phyloP scores from a whole-genome alignment of 1,140 invertebrate genomes.

The Brachionus calyciflorus region DNA sequence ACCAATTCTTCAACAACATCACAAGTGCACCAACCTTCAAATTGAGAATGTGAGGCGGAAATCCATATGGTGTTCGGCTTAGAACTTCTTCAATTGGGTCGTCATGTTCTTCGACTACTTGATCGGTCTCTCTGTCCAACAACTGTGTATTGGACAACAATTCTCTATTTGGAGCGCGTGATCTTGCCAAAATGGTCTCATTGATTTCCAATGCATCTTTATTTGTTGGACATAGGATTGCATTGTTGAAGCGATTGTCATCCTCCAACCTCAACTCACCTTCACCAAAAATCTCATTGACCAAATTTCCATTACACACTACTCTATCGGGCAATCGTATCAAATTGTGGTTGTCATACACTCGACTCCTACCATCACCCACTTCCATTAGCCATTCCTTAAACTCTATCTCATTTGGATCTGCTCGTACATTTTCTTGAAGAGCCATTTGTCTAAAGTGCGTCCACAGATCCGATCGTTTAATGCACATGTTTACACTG shows the following conservation, averaged over 20 bases:
- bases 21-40: too few relatives aligned
- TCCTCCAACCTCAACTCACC: not conserved
- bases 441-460: not conserved
- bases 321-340: not conserved
- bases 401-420: not conserved
- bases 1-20: too few relatives aligned
- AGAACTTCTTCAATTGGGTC: too few relatives aligned
- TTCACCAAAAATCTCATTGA: not conserved
- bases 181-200: too few relatives aligned
- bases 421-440: conserved; percentile 40
- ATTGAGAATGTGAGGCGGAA: too few relatives aligned
- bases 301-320: not conserved
- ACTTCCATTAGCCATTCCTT: not conserved
- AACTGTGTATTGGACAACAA: too few relatives aligned
- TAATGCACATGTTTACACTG: not conserved
- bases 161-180: too few relatives aligned
- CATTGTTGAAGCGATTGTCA: not conserved
- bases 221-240: not conserved
- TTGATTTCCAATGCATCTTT: not conserved
- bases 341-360: not conserved
- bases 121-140: too few relatives aligned
- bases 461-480: not conserved
- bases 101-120: too few relatives aligned
- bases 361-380: not conserved
- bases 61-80: too few relatives aligned